These are phyloP conservation scores for Stomorhina lunata DNA, from an alignment of 2,888 invertebrate species.

Conservation along the genomic window DNA sequence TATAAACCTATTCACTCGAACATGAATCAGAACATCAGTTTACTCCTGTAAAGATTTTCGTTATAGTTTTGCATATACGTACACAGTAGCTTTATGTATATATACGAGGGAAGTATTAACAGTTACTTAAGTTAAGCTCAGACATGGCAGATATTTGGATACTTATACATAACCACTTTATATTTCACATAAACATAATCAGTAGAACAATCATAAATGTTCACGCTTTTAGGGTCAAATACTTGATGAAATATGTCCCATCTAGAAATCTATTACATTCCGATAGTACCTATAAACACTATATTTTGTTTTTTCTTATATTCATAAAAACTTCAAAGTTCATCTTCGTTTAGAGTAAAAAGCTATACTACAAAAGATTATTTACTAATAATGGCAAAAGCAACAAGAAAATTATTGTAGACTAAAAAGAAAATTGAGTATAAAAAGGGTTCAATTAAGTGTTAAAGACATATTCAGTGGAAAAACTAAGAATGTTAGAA, in stretches of 20 bases:
- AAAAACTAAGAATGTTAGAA: conserved; percentile 38
- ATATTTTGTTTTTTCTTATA: not conserved
- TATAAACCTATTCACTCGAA: not conserved
- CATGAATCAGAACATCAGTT: conserved; percentile 17
- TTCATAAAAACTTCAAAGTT: not conserved
- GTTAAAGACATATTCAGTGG: conserved; percentile 65
- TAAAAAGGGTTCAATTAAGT: conserved; percentile 68
- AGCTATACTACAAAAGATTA: conserved; percentile 46
- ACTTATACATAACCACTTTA: no score
- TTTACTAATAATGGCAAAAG: conserved; percentile 47
- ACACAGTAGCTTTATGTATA: not conserved
- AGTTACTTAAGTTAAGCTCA: no score
- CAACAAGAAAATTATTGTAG: not conserved
- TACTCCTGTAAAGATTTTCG: not conserved
- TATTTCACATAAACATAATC: no score
- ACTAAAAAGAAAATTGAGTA: conserved; percentile 44
- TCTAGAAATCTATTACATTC: no score
- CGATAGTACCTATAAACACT: no score
- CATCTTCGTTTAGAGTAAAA: not conserved
- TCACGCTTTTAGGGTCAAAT: no score
- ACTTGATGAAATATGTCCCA: no score
- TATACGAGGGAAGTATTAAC: not conserved
- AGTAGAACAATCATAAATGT: no score
- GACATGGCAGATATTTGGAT: no score
- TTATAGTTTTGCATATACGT: not conserved